Percentiles rank a stretch among this genome's conserved stretches.
Evolutionary conservation across 2,113 vertebrate species (phyloP).

Genomic region (Lontra canadensis): DNA sequence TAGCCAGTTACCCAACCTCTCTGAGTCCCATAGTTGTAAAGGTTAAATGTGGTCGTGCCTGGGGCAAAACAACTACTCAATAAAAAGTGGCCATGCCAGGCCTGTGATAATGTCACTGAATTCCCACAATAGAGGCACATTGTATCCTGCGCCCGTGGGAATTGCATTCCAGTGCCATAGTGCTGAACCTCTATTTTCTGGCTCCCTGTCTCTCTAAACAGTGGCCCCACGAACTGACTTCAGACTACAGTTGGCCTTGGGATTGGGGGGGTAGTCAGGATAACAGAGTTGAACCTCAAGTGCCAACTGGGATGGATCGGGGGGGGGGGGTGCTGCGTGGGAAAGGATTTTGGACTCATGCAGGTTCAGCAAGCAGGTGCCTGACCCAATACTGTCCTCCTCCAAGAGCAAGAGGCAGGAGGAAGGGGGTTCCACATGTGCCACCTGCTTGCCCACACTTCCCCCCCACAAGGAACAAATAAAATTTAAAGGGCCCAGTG

Average conservation of each 20-base stretch:
- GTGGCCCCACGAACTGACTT: background rate
- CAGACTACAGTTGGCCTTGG: background rate
- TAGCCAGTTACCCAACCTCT: background rate
- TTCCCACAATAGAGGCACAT: background rate
- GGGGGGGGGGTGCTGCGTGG: background rate
- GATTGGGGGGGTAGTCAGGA: background rate
- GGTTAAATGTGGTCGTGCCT: background rate
- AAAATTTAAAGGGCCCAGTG: background rate
- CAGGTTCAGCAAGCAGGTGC: background rate
- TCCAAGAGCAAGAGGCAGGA: background rate
- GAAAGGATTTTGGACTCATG: background rate
- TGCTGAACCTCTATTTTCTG: background rate
- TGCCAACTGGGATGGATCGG: background rate
- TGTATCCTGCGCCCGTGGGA: background rate
- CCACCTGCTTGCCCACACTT: background rate
- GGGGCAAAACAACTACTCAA: background rate
- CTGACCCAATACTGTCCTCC: background rate
- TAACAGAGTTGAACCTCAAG: background rate
- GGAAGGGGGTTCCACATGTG: background rate
- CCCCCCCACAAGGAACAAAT: background rate
- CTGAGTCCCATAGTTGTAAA: background rate
- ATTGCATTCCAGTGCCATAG: background rate
- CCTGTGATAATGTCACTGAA: background rate
- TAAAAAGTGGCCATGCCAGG: background rate
- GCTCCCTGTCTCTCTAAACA: background rate